A percentile compares a stretch with the other conserved stretches of the same genome.
phyloP scores from a whole-genome alignment of 2,797 vertebrate species.

The Salarias fasciatus region DNA sequence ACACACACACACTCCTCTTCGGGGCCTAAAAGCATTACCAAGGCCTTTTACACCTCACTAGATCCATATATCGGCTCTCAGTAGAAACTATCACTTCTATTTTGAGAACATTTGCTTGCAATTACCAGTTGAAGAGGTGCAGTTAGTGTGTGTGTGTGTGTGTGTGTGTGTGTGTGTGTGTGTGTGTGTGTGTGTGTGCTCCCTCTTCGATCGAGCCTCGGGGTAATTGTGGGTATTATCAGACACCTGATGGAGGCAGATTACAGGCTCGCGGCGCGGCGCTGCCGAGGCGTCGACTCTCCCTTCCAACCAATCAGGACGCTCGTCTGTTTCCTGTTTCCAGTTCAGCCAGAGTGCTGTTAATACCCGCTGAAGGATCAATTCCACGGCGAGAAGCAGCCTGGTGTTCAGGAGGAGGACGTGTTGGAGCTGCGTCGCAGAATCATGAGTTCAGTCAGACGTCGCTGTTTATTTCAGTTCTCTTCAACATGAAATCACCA shows the following conservation, averaged over 20 bases:
- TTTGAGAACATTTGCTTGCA: conserved; percentile 55
- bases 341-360: too few species aligned
- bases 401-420: too few species aligned
- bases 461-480: too few species aligned
- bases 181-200: background rate
- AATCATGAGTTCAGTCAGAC: too few species aligned
- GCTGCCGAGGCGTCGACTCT: conserved; percentile 50
- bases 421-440: too few species aligned
- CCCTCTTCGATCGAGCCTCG: conserved; percentile 40
- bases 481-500: too few species aligned
- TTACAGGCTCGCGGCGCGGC: conserved; percentile 57
- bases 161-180: conserved; percentile 5
- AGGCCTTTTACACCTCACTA: conserved; percentile 55
- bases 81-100: conserved; percentile 57
- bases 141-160: conserved; percentile 14
- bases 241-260: conserved; percentile 69
- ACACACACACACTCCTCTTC: conserved; percentile 20
- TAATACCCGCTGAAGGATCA: conserved; percentile 8
- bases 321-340: conserved; percentile 17
- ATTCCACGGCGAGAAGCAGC: background rate
- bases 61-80: conserved; percentile 67
- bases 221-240: conserved; percentile 69
- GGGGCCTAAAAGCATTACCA: conserved; percentile 61
- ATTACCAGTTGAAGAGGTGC: conserved; percentile 43
- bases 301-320: conserved; percentile 51